Conservation (phyloP, 2,113 vertebrate genomes). For the Hiodon alosoides region DNA sequence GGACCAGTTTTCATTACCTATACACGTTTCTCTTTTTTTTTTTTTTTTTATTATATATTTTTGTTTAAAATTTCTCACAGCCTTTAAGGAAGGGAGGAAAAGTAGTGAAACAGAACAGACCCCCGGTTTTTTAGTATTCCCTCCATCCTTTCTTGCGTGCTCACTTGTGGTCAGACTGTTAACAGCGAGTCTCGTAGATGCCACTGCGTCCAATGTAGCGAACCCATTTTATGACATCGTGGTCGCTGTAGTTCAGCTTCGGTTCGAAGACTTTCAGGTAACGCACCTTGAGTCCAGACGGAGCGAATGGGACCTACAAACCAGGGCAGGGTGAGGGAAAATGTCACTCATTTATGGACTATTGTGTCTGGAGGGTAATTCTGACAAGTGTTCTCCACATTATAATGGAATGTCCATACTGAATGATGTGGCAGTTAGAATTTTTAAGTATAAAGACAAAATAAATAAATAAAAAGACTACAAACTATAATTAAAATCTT, state of each 20-base stretch:
- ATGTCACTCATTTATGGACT: too few relatives aligned
- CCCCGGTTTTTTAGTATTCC: too few relatives aligned
- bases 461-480: too few relatives aligned
- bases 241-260: conserved; percentile 99
- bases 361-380: too few relatives aligned
- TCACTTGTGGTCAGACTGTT: conserved; percentile 26
- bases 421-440: too few relatives aligned
- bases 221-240: conserved; percentile 99
- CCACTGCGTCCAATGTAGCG: conserved; percentile 97
- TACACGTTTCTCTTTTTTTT: neutral
- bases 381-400: too few relatives aligned
- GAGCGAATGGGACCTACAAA: conserved; percentile 88
- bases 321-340: neutral
- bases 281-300: conserved; percentile 96
- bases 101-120: neutral
- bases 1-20: neutral
- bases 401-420: too few relatives aligned
- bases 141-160: neutral
- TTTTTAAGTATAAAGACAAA: too few relatives aligned
- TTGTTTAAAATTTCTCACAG: neutral
- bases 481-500: too few relatives aligned
- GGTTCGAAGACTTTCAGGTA: conserved; percentile 99
- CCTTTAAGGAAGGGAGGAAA: neutral
- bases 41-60: neutral
- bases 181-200: conserved; percentile 98